These are phyloP conservation scores for Encarsia formosa DNA, from an alignment of 2,888 invertebrate species.

Conservation along the genomic window DNA sequence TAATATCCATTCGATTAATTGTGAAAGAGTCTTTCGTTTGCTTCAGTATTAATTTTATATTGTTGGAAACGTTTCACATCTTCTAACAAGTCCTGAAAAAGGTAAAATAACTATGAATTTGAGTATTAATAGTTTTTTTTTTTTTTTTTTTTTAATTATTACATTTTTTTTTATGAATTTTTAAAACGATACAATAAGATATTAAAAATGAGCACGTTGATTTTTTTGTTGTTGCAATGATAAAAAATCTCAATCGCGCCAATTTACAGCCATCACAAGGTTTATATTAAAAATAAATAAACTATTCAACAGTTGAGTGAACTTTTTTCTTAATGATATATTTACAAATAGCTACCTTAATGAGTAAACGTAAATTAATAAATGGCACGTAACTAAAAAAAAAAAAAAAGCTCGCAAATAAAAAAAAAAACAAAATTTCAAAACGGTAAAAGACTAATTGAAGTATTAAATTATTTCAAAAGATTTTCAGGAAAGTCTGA, in stretches of 20 bases:
- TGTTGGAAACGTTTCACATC: conserved; percentile 45
- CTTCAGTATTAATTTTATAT: conserved; percentile 21
- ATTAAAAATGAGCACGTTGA: no score
- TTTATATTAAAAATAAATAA: no score
- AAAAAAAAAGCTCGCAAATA: background rate
- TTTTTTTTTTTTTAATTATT: background rate
- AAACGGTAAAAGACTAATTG: conserved; percentile 15
- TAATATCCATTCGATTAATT: background rate
- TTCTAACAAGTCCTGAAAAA: conserved; percentile 47
- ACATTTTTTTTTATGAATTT: background rate
- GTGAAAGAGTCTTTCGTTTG: conserved; percentile 10
- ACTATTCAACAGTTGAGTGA: no score
- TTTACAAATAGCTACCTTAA: no score
- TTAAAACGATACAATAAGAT: no score
- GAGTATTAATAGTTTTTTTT: background rate
- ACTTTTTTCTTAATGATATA: no score
- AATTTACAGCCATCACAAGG: no score
- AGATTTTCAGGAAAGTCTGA: background rate
- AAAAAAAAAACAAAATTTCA: background rate
- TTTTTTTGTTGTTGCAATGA: no score
- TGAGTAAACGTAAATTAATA: no score
- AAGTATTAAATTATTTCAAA: conserved; percentile 2
- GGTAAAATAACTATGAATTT: conserved; percentile 10
- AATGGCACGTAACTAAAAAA: no score
- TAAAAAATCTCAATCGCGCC: no score